Base-by-base conservation (phyloP, 2,888 invertebrate species). In the Adela reaumurella region DNA sequence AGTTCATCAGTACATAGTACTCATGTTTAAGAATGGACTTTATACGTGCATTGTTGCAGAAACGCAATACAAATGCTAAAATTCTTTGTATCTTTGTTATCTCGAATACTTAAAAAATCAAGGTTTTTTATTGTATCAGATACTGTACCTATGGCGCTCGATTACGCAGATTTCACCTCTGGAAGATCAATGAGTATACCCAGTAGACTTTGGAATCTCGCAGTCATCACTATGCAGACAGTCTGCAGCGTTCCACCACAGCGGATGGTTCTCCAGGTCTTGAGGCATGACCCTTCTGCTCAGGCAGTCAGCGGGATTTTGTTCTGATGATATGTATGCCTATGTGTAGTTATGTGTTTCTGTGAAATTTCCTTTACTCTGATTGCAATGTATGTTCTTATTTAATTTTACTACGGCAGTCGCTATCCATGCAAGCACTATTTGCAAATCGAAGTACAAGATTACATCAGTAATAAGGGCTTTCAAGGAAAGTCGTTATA, bases 371-470 rank as follows among this genome's bases (percentile, higher is more conserved):
- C 42, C n/a, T 47, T 49, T 17, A 58, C 54, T 44, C 55, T 54
- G 41, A 55, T 56, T 6, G 53, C 51, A 6, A 54, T 54, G 49
- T 56, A 55, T 17, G 52, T n/a, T n/a, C n/a, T n/a, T 47, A n/a
- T 51, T 47, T 1, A 56, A 45, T 10, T 48, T 54, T 14, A 17
- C 35, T 14, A 46, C 17, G 3, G 54, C 46, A 11, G 48, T 53
- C 10, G 48, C 44, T 2, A 56, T 19, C 56, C 56, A 57, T 17
- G 56, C 52, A 18, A 58, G 45, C n/a, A 52, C 53, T 17, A 56
- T 55, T 48, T 55, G 47, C 3, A 56, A 58, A 28, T 57, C 58
- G 4, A 48, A 49, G 47, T 47, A 55, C 20, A 56, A 49, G 20
- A 46, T 19, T 0, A 50, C 45, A 46, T 52, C 49, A 18, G 47